Evolutionary conservation across 2,888 invertebrate genomes (phyloP).

Genomic region (Eremobia ochroleuca): DNA sequence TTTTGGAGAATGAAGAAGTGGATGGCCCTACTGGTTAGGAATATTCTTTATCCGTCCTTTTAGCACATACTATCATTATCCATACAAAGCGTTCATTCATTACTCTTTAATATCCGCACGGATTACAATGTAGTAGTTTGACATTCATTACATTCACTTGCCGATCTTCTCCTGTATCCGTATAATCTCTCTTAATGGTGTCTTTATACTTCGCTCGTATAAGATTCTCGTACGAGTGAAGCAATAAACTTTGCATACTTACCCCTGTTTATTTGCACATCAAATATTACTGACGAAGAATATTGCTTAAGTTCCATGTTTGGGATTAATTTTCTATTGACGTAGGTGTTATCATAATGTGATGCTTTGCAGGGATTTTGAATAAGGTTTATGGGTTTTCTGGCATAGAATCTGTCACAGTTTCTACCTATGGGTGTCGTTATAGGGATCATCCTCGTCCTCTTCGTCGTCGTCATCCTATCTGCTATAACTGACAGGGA

Average conservation of each 20-base stretch:
- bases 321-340: constrained; percentile 48
- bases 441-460: too few species aligned
- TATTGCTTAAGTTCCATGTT: constrained; percentile 52
- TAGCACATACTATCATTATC: not conserved
- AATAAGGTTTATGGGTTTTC: constrained; percentile 1
- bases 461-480: too few species aligned
- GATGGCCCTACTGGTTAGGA: not conserved
- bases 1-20: not conserved
- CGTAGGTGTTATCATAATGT: constrained; percentile 22
- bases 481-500: not conserved
- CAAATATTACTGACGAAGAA: constrained; percentile 52
- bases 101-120: constrained; percentile 29
- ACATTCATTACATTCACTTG: constrained; percentile 54
- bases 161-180: constrained; percentile 46
- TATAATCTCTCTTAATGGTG: constrained; percentile 51
- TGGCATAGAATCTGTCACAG: not conserved
- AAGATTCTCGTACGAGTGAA: constrained; percentile 23
- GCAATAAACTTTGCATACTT: constrained; percentile 56
- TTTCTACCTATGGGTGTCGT: constrained; percentile 3
- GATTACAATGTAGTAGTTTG: constrained; percentile 34
- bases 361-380: constrained; percentile 10
- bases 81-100: constrained; percentile 1
- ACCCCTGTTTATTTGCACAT: constrained; percentile 48
- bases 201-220: constrained; percentile 33
- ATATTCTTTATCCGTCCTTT: not conserved